Evolutionary conservation across 2,113 vertebrate species (phyloP).

Genomic region (Cyprinodon variegatus): DNA sequence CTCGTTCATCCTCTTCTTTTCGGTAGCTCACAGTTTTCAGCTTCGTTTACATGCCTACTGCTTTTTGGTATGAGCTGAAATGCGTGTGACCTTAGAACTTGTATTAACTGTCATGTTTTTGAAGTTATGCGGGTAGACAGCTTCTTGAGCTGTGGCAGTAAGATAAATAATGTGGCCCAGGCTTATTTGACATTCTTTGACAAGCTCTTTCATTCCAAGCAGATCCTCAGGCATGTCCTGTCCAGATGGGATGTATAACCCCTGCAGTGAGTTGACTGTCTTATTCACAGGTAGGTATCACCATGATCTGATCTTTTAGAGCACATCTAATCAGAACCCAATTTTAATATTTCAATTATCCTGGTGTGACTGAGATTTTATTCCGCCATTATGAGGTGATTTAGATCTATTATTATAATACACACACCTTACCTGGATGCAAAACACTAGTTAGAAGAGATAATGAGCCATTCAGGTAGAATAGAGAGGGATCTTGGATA

Average conservation of each 20-base stretch:
- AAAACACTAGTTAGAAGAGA: not conserved
- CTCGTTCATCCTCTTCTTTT: not conserved
- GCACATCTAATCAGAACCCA: not conserved
- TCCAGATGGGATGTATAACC: not conserved
- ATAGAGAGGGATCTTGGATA: not conserved
- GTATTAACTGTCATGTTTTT: not conserved
- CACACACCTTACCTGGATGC: not conserved
- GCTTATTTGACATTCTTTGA: not conserved
- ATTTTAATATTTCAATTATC: not conserved
- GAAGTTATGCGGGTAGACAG: not conserved
- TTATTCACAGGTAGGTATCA: not conserved
- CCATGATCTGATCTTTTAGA: constrained; percentile 2
- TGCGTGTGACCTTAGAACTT: not conserved
- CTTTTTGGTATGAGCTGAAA: too few relatives aligned
- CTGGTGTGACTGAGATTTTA: not conserved
- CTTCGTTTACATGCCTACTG: not conserved
- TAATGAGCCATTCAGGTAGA: constrained; percentile 1
- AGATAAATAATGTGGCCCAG: constrained; percentile 6
- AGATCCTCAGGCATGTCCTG: not conserved
- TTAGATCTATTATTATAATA: not conserved
- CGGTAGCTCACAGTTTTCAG: not conserved
- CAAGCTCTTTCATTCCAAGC: not conserved
- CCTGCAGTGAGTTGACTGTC: not conserved
- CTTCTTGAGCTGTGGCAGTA: constrained; percentile 1
- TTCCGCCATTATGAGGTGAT: not conserved